Evolutionary conservation across 1,140 invertebrate species (phyloP), one percentile per base, ranked within the genome.

Genomic region (Elysia chlorotica): DNA sequence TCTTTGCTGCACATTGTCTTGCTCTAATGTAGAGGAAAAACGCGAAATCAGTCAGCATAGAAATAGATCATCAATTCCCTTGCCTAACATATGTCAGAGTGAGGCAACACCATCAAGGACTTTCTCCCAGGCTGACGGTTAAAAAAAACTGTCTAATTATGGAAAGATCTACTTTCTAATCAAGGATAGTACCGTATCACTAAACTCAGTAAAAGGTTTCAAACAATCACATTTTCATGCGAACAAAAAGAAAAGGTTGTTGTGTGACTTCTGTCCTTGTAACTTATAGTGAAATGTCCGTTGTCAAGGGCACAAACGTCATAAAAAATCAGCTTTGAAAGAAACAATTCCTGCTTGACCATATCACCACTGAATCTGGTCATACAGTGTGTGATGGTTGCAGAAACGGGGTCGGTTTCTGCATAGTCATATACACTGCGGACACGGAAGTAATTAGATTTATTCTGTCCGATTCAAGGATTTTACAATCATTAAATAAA

Each of bases 301-400:
- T 59, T 25, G 25, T 25, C 28, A 10, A 10, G 25, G 6, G 17
- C 6, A 17, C 19, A 59, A 6, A 59, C 56, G 14, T 59, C 19
- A 30, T 59, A 59, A 6, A 17, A 6, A 59, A 59, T 25, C 28
- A 6, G 10, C 10, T 30, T 25, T 17, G 56, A 19, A 59, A 59
- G 56, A 59, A 6, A 25, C 56, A 59, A 25, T 25, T 59, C 56
- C 28, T 59, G 10, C 56, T 59, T 30, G 14, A 59, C 56, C 6
- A 59, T 10, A 59, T 59, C 56, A 17, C 6, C 56, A 59, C 56
- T 59, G 56, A 59, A 59, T 25, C 56, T 59, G 25, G 56, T 59
- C 56, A 59, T 59, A 25, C 56, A 59, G 56, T 25, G 10, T 6
- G 56, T 59, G 56, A 30, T 25, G 25, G 56, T 17, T 59, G 10